These are phyloP conservation scores for Procavia capensis DNA, from an alignment of 2,113 vertebrate species.

Conservation along the genomic window DNA sequence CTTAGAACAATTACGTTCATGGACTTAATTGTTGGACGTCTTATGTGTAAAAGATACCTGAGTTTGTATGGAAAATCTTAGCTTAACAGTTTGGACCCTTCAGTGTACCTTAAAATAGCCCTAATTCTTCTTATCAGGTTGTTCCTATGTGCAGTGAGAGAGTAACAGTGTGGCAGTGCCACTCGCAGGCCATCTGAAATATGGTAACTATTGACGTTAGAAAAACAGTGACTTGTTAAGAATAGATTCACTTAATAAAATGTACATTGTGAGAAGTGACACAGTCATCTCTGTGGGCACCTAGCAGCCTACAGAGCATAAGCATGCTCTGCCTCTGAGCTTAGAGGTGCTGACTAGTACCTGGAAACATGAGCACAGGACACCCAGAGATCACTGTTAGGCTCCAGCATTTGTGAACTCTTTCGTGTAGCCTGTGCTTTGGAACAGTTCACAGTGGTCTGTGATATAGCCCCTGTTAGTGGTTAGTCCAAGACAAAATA, in stretches of 20 bases:
- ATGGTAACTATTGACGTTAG: not conserved
- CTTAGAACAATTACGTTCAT: no score
- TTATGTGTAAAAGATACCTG: not conserved
- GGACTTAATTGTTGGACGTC: no score
- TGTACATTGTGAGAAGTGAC: not conserved
- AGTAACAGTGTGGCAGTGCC: not conserved
- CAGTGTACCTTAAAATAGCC: not conserved
- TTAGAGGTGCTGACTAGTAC: not conserved
- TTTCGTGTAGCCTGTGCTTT: not conserved
- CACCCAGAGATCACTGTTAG: not conserved
- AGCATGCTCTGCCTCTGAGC: not conserved
- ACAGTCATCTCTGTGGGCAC: not conserved
- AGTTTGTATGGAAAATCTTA: not conserved
- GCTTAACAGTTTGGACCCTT: not conserved
- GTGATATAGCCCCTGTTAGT: not conserved
- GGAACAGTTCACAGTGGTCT: not conserved
- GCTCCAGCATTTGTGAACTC: not conserved
- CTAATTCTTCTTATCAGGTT: not conserved
- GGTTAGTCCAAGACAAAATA: not conserved
- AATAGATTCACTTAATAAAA: not conserved
- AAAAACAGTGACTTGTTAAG: not conserved
- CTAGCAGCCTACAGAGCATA: not conserved
- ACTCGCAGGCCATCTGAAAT: not conserved
- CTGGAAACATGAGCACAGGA: not conserved
- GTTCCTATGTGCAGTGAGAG: not conserved